phyloP scores from a whole-genome alignment of 1,140 invertebrate species.

The Conus ventricosus region DNA sequence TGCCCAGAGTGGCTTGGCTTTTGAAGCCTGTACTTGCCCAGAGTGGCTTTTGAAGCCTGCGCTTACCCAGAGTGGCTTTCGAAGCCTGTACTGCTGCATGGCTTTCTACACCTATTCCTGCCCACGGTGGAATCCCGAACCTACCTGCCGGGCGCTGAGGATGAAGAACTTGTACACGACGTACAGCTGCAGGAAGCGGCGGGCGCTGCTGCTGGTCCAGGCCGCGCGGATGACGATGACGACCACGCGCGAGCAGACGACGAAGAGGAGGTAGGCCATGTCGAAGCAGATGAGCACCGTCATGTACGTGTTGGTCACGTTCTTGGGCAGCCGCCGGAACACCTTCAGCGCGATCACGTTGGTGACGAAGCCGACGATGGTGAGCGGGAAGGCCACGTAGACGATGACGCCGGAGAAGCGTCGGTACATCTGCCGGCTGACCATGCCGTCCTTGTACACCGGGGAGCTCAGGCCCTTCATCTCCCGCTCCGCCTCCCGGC shows the following conservation, averaged over 20 bases:
- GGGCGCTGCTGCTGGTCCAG: too few relatives aligned
- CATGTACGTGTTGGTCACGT: slow-evolving; percentile 36
- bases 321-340: neutral
- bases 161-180: slow-evolving; percentile 19
- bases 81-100: too few relatives aligned
- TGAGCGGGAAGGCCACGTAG: slow-evolving; percentile 15
- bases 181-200: neutral
- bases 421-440: slow-evolving; percentile 7
- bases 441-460: neutral
- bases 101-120: too few relatives aligned
- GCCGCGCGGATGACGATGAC: neutral
- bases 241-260: neutral
- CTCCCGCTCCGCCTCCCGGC: neutral
- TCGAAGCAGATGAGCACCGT: slow-evolving; percentile 24
- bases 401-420: neutral
- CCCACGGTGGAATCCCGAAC: neutral
- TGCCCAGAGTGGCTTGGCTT: too few relatives aligned
- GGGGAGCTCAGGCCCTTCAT: neutral
- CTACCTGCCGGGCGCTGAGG: slow-evolving; percentile 14
- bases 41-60: too few relatives aligned
- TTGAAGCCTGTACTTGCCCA: too few relatives aligned
- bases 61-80: too few relatives aligned
- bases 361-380: slow-evolving; percentile 25
- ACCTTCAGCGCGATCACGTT: slow-evolving; percentile 27
- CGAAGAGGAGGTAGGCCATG: slow-evolving; percentile 20